Evolutionary conservation across 2,797 vertebrate genomes (phyloP), one percentile per base, ranked within the genome.

Genomic region (Muraenolepis orangiensis): DNA sequence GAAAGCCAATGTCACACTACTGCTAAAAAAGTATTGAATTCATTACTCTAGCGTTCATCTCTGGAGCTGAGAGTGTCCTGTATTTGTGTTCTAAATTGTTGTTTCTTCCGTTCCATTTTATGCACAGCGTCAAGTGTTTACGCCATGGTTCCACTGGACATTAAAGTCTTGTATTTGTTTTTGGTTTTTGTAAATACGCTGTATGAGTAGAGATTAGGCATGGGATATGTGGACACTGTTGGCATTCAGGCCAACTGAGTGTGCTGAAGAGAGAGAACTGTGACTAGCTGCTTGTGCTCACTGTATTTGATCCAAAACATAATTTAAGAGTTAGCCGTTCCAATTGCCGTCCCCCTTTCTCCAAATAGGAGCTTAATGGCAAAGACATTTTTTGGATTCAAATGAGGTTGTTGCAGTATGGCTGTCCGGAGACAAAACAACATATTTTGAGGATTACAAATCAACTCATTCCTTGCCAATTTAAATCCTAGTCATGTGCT

Each of bases 121-220:
- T 42, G 72, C 30, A 29, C 1, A 23, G 36, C 69, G 66, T 70
- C 7, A 29, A 31, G 46, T 74, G 34, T 61, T 67, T 11, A 18
- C 16, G 11, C 72, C 12, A 72, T 10, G 29, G n/a, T 42, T 70
- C 20, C 18, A n/a, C 1, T 8, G 3, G 23, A 1, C 42, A 38
- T 30, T 70, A 20, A 29, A 76, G 12, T 61, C 70, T 61, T 57
- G 36, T n/a, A n/a, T 42, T 46, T 75, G 57, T 29, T 28, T 20
- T 67, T 20, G 3, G 2, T 66, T 11, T 28, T 66, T 57, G 66
- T 67, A 6, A 14, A 67, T 67, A 31, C 23, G 68, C 31, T 36
- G 31, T 10, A 20, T 34, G 30, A 23, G 68, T 69, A 10, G 31
- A 36, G 68, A 69, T 36, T 0, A 69, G n/a, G 51, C 69, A 72